These are phyloP conservation scores for Cerceris ruficornis DNA, from an alignment of 2,888 invertebrate genomes.

Conservation along the genomic window DNA sequence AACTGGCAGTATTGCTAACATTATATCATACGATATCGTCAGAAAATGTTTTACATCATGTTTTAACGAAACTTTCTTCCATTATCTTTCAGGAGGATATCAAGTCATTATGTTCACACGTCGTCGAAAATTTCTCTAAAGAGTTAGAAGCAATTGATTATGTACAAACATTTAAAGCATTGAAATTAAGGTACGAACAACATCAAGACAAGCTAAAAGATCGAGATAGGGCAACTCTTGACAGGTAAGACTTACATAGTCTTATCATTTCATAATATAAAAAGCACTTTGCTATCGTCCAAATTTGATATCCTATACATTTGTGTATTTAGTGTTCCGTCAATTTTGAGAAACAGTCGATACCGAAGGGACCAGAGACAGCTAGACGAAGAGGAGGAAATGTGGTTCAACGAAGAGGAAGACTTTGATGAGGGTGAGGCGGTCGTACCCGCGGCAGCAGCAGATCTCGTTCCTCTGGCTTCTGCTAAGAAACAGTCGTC, in stretches of 20 bases:
- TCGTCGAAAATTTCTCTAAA: conserved; percentile 98
- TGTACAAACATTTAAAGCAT: conserved; percentile 98
- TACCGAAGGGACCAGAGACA: conserved; percentile 96
- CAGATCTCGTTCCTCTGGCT: conserved; percentile 79
- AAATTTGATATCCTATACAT: neutral
- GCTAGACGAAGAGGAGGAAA: conserved; percentile 98
- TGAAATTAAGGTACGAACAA: conserved; percentile 95
- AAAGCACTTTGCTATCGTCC: neutral
- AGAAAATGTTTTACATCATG: neutral
- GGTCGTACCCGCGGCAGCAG: conserved; percentile 82
- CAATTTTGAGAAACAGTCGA: conserved; percentile 90
- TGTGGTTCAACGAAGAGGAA: conserved; percentile 99
- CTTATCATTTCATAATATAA: conserved; percentile 3
- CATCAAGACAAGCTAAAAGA: conserved; percentile 95
- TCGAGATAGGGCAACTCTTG: conserved; percentile 89
- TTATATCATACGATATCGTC: neutral
- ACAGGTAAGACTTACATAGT: conserved; percentile 82
- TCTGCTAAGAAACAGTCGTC: conserved; percentile 78
- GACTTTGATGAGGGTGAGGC: conserved; percentile 92
- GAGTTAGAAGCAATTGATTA: conserved; percentile 97
- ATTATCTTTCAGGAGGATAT: conserved; percentile 88
- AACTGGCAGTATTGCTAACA: neutral
- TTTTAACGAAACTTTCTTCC: conserved; percentile 1
- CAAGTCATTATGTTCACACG: conserved; percentile 94
- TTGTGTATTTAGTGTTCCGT: conserved; percentile 86